phyloP scores from a whole-genome alignment of 1,140 invertebrate genomes.

The Monomorium pharaonis region DNA sequence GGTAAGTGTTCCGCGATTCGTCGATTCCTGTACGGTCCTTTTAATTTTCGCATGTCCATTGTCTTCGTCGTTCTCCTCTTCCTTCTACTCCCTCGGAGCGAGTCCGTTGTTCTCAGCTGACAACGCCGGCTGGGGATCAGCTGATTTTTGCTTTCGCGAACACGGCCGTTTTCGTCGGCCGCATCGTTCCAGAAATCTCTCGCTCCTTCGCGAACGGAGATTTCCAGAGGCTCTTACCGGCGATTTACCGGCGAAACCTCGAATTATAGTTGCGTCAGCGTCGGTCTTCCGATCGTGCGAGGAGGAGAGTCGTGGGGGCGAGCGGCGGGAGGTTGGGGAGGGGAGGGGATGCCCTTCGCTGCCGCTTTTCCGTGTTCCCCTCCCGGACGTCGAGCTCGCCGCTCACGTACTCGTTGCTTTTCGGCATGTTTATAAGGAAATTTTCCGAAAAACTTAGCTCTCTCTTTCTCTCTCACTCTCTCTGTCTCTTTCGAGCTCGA shows the following conservation, averaged over 20 bases:
- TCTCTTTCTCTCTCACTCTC: no score
- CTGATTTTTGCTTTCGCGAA: slow-evolving; percentile 42
- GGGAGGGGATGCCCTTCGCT: slow-evolving; percentile 21
- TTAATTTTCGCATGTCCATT: not conserved
- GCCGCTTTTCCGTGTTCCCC: slow-evolving; percentile 22
- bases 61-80: not conserved
- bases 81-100: not conserved
- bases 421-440: slow-evolving; percentile 12
- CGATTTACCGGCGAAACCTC: not conserved
- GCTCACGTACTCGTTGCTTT: not conserved
- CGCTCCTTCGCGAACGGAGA: not conserved
- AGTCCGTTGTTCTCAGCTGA: slow-evolving; percentile 55
- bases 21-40: no score
- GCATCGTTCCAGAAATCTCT: not conserved
- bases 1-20: slow-evolving; percentile 75
- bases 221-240: not conserved
- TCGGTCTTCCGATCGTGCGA: not conserved
- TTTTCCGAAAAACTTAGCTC: not conserved
- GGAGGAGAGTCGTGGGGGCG: no score
- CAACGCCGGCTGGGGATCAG: slow-evolving; percentile 53
- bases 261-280: slow-evolving; percentile 36
- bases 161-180: not conserved
- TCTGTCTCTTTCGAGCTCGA: no score
- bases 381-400: not conserved
- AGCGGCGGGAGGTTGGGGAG: not conserved